These are phyloP conservation scores for Eumerus sabulonum DNA, from an alignment of 2,888 invertebrate species.

Conservation along the genomic window DNA sequence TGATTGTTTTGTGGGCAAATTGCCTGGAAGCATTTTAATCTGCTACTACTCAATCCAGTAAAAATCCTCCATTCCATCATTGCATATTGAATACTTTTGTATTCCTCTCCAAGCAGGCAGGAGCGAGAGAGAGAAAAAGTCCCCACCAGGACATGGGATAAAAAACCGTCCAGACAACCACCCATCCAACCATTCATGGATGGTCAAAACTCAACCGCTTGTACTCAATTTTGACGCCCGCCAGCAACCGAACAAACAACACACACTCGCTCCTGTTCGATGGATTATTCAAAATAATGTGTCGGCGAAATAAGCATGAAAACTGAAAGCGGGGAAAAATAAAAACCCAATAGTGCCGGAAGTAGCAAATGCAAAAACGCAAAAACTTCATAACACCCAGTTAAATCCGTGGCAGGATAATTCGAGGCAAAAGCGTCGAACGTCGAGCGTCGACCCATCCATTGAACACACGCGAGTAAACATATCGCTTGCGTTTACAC, in stretches of 20 bases:
- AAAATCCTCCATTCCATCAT: background rate
- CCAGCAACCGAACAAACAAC: constrained; percentile 51
- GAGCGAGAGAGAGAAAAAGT: no score
- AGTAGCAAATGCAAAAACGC: constrained; percentile 35
- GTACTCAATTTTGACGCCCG: constrained; percentile 64
- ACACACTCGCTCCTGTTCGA: constrained; percentile 40
- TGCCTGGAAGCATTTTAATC: constrained; percentile 65
- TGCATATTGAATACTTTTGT: constrained; percentile 37
- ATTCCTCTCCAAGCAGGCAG: constrained; percentile 1
- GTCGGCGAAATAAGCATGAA: constrained; percentile 25
- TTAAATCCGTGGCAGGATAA: constrained; percentile 49
- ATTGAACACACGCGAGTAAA: constrained; percentile 30
- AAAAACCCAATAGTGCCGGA: constrained; percentile 36
- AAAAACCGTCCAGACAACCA: no score
- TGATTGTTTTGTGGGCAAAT: constrained; percentile 60
- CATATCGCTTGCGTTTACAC: constrained; percentile 43
- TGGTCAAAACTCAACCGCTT: constrained; percentile 59
- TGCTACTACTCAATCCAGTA: no score
- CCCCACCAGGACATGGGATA: background rate
- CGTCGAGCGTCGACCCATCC: constrained; percentile 37
- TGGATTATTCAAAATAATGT: constrained; percentile 64
- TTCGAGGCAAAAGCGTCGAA: constrained; percentile 51
- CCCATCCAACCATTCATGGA: constrained; percentile 22
- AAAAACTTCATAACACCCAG: constrained; percentile 56
- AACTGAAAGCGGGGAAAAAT: background rate